Evolutionary conservation across 2,888 invertebrate genomes (phyloP), one percentile per base, ranked within the genome.

Genomic region (Nebria salina): DNA sequence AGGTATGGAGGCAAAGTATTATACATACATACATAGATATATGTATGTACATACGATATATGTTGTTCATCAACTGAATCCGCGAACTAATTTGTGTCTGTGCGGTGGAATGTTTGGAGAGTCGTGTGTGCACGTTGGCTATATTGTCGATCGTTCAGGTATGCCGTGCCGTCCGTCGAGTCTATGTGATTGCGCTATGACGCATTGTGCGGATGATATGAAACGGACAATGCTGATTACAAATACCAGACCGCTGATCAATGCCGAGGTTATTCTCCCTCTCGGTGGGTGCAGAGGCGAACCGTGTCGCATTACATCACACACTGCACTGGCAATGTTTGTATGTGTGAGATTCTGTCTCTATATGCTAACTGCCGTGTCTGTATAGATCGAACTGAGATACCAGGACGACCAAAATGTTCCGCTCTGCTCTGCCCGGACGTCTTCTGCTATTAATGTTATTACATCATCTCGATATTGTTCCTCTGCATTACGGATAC

Each of bases 211-310:
- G 65, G 64, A 13, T 75, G 75, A 80, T 75, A 80, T 75, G 72
- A 41, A 70, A 64, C 70, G 80, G 75, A 80, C 75, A 80, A 80
- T 80, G 75, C 65, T 80, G 80, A 80, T 80, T 80, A 80, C 75
- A 75, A 80, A 80, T 80, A 72, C 80, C 80, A 78, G 65, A 65
- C 68, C 75, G 25, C 54, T 64, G 75, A 75, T 75, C 75, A 75
- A 75, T 75, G 75, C 54, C 11, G 70, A 34, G 26, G 25, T 25
- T n/a, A 8, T 34, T 11, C 70, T 34, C 70, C 34, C 26, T 70
- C 25, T 26, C 70, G 70, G 70, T 20, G 6, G 25, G 70, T 70
- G 9, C 8, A 26, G 70, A 26, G 25, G 70, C 34, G 70, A 25
- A 34, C 25, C 70, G 34, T 34, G 25, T 25, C 34, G 70, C 70